Percentiles rank a stretch among this genome's conserved stretches.
These are phyloP conservation scores for Rhinella marina DNA, from an alignment of 2,797 vertebrate genomes.

Conservation along the genomic window DNA sequence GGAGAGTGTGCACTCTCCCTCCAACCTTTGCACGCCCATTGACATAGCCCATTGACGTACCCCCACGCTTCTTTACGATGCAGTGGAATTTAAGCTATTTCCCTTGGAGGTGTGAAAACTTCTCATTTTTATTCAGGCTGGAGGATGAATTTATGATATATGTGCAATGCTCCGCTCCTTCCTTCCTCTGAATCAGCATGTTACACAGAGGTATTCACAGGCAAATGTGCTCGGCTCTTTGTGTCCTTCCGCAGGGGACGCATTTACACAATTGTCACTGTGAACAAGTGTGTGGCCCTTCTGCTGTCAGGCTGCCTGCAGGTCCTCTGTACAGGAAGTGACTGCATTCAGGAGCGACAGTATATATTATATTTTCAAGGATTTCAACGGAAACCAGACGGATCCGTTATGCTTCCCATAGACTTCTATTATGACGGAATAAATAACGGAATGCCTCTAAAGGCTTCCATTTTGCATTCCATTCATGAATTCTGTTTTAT, in stretches of 20 bases:
- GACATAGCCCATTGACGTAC: too few relatives aligned
- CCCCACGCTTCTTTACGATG: background rate
- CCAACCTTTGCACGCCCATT: background rate
- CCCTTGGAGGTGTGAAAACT: conserved; percentile 21
- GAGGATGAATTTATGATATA: conserved; percentile 43
- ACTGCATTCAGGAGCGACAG: background rate
- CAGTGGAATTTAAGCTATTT: conserved; percentile 35
- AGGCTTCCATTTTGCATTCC: too few relatives aligned
- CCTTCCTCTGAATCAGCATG: conserved; percentile 52
- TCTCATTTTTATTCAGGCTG: conserved; percentile 10
- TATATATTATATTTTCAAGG: background rate
- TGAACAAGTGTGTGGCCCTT: background rate
- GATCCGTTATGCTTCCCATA: too few relatives aligned
- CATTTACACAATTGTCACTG: conserved; percentile 12
- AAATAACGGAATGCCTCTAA: too few relatives aligned
- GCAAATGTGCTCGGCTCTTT: conserved; percentile 33
- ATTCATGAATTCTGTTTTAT: too few relatives aligned
- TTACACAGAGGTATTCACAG: conserved; percentile 43
- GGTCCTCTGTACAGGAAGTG: background rate
- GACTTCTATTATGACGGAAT: too few relatives aligned
- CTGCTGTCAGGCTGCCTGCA: background rate
- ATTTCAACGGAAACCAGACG: too few relatives aligned
- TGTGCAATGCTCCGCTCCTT: conserved; percentile 32
- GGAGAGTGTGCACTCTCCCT: too few relatives aligned
- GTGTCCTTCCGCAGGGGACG: conserved; percentile 30